Evolutionary conservation across 2,888 invertebrate species (phyloP).

Genomic region (Rhogogaster chlorosoma): DNA sequence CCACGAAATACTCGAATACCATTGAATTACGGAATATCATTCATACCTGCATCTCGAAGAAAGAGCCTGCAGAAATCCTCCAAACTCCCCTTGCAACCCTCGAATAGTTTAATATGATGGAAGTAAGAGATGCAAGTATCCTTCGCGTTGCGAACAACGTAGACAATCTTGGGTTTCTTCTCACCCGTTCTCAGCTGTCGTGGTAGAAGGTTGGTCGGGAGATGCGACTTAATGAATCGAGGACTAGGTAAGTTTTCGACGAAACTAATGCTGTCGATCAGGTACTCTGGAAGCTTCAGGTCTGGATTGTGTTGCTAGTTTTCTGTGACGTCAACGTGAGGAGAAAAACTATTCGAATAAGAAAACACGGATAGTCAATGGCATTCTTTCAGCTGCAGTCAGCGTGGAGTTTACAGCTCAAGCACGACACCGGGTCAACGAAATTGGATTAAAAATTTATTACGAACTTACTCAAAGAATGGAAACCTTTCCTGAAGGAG

Average conservation of each 20-base stretch:
- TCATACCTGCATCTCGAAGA: conserved; percentile 80
- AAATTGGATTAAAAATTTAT: background rate
- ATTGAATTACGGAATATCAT: background rate
- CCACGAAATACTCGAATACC: background rate
- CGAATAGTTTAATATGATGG: conserved; percentile 83
- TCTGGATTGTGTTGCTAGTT: conserved; percentile 54
- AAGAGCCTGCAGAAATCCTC: conserved; percentile 82
- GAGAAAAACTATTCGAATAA: conserved; percentile 59
- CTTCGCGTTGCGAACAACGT: conserved; percentile 86
- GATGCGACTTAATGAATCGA: conserved; percentile 83
- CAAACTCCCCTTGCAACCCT: conserved; percentile 80
- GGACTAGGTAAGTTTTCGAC: conserved; percentile 78
- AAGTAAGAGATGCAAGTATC: conserved; percentile 87
- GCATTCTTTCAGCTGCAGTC: background rate
- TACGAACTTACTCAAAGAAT: conserved; percentile 82
- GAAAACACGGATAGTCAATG: background rate
- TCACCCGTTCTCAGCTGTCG: conserved; percentile 74
- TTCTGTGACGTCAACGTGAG: conserved; percentile 75
- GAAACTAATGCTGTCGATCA: conserved; percentile 66
- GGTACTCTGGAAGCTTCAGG: conserved; percentile 57
- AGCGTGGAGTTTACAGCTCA: too few species aligned
- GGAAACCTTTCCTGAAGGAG: conserved; percentile 83
- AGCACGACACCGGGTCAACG: background rate
- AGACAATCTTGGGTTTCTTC: conserved; percentile 81
- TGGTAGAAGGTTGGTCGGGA: conserved; percentile 82